Percentiles rank a stretch among this genome's conserved stretches.
These are phyloP conservation scores for Egretta garzetta DNA, from an alignment of 2,113 vertebrate genomes.

Conservation along the genomic window DNA sequence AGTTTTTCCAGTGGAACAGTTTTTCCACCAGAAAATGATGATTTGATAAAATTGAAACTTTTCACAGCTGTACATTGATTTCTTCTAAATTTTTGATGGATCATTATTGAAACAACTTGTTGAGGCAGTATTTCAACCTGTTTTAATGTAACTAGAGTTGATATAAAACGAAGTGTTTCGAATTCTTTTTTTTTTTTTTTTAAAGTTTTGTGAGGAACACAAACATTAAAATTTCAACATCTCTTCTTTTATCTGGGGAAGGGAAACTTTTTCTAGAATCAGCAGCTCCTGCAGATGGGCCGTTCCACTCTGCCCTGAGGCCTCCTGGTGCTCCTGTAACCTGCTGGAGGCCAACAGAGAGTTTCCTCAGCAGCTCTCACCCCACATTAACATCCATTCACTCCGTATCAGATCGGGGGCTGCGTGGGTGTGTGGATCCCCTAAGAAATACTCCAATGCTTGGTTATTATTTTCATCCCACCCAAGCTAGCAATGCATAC, in stretches of 20 bases:
- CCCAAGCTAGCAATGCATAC: not conserved
- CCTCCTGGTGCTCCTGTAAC: not conserved
- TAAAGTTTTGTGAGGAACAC: not conserved
- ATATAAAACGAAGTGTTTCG: not conserved
- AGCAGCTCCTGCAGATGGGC: not conserved
- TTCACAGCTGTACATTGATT: constrained; percentile 15
- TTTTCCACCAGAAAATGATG: constrained; percentile 45
- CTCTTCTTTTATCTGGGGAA: not conserved
- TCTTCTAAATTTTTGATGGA: constrained; percentile 13
- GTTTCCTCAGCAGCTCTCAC: not conserved
- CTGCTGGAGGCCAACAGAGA: not conserved
- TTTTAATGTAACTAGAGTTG: not conserved
- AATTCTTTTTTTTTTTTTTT: not conserved
- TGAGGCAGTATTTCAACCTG: not conserved
- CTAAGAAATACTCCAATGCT: not conserved
- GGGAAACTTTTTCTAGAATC: not conserved
- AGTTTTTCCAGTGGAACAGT: constrained; percentile 32
- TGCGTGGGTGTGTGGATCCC: too few species aligned
- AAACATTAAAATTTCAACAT: constrained; percentile 10
- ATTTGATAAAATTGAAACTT: constrained; percentile 43
- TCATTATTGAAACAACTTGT: constrained; percentile 29
- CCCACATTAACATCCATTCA: not conserved
- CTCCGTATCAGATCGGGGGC: not conserved
- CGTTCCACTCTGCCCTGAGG: not conserved
- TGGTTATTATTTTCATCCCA: not conserved